Evolutionary conservation across 2,888 invertebrate species (phyloP), one percentile per base, ranked within the genome.

Genomic region (Abrostola tripartita): DNA sequence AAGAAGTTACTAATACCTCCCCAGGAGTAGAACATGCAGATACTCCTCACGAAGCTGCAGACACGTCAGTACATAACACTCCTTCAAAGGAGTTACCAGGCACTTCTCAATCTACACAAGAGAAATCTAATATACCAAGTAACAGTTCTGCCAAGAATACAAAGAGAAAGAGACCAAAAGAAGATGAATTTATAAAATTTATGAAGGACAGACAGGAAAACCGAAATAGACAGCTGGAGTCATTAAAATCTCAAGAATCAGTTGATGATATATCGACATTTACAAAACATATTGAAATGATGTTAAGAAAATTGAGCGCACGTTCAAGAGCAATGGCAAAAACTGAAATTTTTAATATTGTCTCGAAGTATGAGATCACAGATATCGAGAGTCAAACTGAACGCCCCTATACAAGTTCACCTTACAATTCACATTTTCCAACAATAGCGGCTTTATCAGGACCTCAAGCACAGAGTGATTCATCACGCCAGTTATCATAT

Each of bases 231-330:
- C 0, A 40, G 41, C 57, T 63, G 47, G 44, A 57, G 57, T 63
- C 44, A 57, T 63, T 63, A 52, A 55, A 56, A 55, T 59, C 47
- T 52, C 35, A 37, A 59, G 58, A 52, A 57, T 47, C 47, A 66
- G 41, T 51, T 50, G 67, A 56, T 60, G 63, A 63, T 55, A 60
- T 60, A 68, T 60, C 63, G 40, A 59, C 63, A 57, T 68, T 67
- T 63, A 59, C 63, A 50, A 63, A 63, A 56, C 59, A 68, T 58
- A 61, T 68, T 37, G 67, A 60, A 63, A 55, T 52, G 7, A 63
- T 56, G 58, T 37, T 67, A 59, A 63, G 59, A 67, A 67, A 67
- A 59, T 67, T 63, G 59, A 67, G 67, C 63, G 52, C 61, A 12
- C 61, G 58, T 53, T 62, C 62, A 14, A 63, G 47, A 63, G 37